These are phyloP conservation scores for Ornithorhynchus anatinus DNA, from an alignment of 2,113 vertebrate genomes.

Conservation along the genomic window DNA sequence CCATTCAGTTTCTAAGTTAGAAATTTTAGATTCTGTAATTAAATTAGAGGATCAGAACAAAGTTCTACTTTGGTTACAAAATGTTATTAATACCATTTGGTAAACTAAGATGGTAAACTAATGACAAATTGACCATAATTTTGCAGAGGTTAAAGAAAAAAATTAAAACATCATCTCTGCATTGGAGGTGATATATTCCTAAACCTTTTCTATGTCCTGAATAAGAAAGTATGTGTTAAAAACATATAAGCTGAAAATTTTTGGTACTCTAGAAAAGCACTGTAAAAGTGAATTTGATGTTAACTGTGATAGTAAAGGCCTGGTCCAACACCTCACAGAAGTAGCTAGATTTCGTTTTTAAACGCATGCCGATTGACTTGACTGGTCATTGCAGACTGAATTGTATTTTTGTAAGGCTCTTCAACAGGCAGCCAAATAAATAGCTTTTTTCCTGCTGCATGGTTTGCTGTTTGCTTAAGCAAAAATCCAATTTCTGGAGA, in stretches of 20 bases:
- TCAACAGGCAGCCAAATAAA: slow-evolving; percentile 72
- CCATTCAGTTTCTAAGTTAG: too few species aligned
- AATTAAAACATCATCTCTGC: slow-evolving; percentile 27
- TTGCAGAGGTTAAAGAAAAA: slow-evolving; percentile 29
- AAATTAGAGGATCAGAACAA: slow-evolving; percentile 51
- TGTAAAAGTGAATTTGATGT: slow-evolving; percentile 45
- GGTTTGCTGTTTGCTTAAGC: slow-evolving; percentile 75
- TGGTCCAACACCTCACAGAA: slow-evolving; percentile 18
- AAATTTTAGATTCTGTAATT: background rate
- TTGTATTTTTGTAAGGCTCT: slow-evolving; percentile 67
- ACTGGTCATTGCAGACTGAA: slow-evolving; percentile 42
- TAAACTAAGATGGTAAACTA: slow-evolving; percentile 36
- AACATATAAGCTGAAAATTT: background rate
- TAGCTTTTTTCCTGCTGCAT: slow-evolving; percentile 69
- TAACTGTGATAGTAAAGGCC: slow-evolving; percentile 31
- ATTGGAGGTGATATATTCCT: background rate
- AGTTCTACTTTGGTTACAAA: slow-evolving; percentile 27
- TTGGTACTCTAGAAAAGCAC: slow-evolving; percentile 56
- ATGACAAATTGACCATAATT: slow-evolving; percentile 36
- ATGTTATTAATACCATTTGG: slow-evolving; percentile 39
- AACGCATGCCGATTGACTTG: slow-evolving; percentile 46
- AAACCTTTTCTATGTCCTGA: slow-evolving; percentile 39
- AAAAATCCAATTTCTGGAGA: slow-evolving; percentile 83
- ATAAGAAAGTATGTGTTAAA: slow-evolving; percentile 32
- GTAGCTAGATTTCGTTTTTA: slow-evolving; percentile 51